Evolutionary conservation across 2,797 vertebrate genomes (phyloP), one percentile per base, ranked within the genome.

Genomic region (Mareca penelope): DNA sequence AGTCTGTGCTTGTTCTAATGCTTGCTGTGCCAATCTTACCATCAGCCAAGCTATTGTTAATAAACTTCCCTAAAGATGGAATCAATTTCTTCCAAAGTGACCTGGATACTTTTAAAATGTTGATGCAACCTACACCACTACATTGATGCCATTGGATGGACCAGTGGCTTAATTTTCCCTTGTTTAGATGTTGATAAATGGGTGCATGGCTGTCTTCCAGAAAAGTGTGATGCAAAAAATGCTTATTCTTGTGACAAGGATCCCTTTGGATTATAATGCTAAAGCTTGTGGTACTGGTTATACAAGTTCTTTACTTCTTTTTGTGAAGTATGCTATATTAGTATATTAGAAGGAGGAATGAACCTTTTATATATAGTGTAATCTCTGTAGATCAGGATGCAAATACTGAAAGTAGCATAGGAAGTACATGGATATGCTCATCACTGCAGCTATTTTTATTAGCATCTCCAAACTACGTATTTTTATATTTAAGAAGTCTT

Each of bases 271-370:
- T 94, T 93, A 78, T 81, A 95, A 92, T 94, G 88, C 86, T 75
- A 29, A 86, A 24, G 35, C 59, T 80, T 89, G 64, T 89, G 50
- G 90, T 78, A 65, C 77, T 85, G 85, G 63, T 73, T 96, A 14
- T 97, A 89, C 53, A 93, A 95, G 88, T 92, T 80, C 59, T 77
- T 61, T 96, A 94, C 92, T 97, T 96, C 94, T 95, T 97, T 97
- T 92, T 97, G 80, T 94, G 94, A 97, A 97, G 89, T 92, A 78
- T 85, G 65, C 71, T 92, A 39, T 2, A 2, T 80, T 65, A 71
- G 28, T 84, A 17, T 82, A 64, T 70, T 93, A 68, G 57, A 61
- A 83, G 73, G 64, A 89, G 44, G 53, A 91, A 79, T 92, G 2
- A 77, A 44, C 31, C 3, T 70, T 72, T 96, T 80, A 80, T 28